Evolutionary conservation across 2,113 vertebrate species (phyloP).

Genomic region (Etia nguti): DNA sequence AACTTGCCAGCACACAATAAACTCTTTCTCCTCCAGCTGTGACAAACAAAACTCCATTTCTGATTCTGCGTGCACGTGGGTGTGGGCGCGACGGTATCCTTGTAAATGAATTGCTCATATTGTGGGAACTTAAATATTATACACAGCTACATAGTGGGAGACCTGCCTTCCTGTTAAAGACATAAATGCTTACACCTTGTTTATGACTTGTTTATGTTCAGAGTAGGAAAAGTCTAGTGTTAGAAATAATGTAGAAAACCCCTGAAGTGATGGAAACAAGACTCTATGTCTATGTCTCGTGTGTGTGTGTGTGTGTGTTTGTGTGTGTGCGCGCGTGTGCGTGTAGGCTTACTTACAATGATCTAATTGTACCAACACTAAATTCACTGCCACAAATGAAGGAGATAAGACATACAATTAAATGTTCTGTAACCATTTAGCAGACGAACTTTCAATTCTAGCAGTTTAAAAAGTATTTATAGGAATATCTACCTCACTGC

Average conservation of each 20-base stretch:
- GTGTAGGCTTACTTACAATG: background rate
- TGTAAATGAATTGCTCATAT: background rate
- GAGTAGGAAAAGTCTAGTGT: background rate
- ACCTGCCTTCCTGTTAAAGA: background rate
- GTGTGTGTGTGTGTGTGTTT: background rate
- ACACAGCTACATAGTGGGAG: background rate
- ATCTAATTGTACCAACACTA: background rate
- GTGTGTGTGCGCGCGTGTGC: background rate
- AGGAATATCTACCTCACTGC: slow-evolving; percentile 21
- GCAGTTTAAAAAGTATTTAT: background rate
- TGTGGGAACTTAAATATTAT: background rate
- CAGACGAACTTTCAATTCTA: background rate
- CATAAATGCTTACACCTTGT: background rate
- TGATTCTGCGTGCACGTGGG: background rate
- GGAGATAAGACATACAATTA: background rate
- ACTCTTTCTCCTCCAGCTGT: background rate
- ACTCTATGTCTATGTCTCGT: background rate
- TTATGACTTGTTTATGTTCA: background rate
- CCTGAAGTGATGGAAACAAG: background rate
- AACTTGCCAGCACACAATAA: background rate
- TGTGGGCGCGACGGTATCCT: background rate
- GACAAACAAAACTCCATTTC: background rate
- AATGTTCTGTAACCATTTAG: background rate
- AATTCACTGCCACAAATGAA: background rate
- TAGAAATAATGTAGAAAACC: background rate